Evolutionary conservation across 1,140 invertebrate species (phyloP).

Genomic region (Campoletis sonorensis): DNA sequence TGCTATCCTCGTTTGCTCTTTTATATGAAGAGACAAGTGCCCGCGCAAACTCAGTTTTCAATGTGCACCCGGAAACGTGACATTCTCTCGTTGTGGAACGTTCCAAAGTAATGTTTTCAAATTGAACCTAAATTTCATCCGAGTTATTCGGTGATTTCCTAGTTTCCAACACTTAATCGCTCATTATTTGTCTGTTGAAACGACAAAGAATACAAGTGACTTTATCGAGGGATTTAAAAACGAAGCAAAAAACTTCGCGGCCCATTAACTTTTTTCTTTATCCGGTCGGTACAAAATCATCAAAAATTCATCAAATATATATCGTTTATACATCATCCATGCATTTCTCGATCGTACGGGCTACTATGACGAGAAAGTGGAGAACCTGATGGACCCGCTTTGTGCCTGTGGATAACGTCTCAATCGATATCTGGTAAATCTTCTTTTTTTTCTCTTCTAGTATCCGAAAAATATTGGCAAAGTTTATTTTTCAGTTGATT

Average conservation of each 20-base stretch:
- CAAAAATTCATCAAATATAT: constrained; percentile 5
- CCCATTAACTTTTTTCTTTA: background rate
- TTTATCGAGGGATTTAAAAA: background rate
- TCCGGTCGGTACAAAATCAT: background rate
- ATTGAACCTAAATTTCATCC: background rate
- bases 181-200: too few relatives aligned
- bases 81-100: background rate
- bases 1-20: constrained; percentile 52
- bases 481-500: background rate
- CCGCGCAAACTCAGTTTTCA: constrained; percentile 58
- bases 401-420: constrained; percentile 30
- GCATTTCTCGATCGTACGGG: constrained; percentile 31
- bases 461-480: background rate
- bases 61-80: constrained; percentile 52
- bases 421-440: constrained; percentile 31
- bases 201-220: too few relatives aligned
- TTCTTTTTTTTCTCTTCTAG: background rate
- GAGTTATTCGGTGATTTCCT: background rate
- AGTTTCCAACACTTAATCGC: background rate
- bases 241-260: background rate
- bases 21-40: constrained; percentile 58
- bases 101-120: too few relatives aligned
- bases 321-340: background rate
- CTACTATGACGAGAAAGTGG: constrained; percentile 40
- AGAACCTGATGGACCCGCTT: constrained; percentile 33